Evolutionary conservation across 2,797 vertebrate species (phyloP).

Genomic region (Heteromormyrus szaboi): DNA sequence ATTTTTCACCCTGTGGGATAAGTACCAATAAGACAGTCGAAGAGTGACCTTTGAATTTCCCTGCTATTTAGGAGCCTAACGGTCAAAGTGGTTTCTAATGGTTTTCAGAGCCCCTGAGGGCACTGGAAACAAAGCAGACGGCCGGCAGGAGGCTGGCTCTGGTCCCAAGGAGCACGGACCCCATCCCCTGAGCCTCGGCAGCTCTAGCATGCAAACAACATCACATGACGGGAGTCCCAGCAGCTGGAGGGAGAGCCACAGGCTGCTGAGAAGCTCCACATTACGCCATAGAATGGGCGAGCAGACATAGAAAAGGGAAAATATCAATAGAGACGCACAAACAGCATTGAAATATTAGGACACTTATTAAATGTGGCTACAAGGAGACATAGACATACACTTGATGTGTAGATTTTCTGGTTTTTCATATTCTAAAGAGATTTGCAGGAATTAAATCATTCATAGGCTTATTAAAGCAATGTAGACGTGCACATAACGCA

Average conservation of each 20-base stretch:
- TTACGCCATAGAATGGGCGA: neutral
- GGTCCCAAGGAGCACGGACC: neutral
- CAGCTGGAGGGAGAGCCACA: neutral
- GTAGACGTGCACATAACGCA: constrained; percentile 31
- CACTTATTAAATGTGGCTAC: constrained; percentile 24
- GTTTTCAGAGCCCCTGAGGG: neutral
- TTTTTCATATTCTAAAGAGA: constrained; percentile 39
- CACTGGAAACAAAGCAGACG: neutral
- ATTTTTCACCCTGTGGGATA: neutral
- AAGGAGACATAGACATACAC: constrained; percentile 33
- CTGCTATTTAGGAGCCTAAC: neutral
- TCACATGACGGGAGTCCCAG: neutral
- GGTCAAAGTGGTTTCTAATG: neutral
- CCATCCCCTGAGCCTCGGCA: neutral
- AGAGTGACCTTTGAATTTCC: neutral
- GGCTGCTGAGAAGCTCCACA: neutral
- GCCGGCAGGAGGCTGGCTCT: neutral
- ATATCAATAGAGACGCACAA: constrained; percentile 31
- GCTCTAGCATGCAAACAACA: neutral
- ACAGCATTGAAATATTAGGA: neutral
- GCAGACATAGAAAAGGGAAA: constrained; percentile 38
- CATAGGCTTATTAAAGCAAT: neutral
- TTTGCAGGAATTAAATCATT: constrained; percentile 25
- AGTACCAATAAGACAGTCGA: neutral
- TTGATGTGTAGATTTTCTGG: constrained; percentile 26